phyloP scores from a whole-genome alignment of 2,888 invertebrate genomes.

The Branchipolynoe longqiensis region DNA sequence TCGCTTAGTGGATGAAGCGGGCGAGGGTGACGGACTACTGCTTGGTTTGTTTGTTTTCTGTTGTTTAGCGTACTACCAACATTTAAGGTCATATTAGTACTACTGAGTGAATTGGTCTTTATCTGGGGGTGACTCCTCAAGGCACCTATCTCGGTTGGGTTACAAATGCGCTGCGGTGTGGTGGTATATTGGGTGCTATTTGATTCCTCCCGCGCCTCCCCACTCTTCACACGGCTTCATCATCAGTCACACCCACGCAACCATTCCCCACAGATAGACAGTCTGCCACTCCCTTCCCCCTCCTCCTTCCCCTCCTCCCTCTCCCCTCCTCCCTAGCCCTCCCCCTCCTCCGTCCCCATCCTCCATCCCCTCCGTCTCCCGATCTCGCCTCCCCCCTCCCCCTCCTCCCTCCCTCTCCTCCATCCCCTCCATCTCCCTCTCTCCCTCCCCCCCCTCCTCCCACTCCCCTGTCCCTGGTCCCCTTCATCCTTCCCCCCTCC shows the following conservation, averaged over 20 bases:
- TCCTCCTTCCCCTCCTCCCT: neutral
- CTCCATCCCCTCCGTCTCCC: neutral
- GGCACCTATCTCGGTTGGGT: neutral
- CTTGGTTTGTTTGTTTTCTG: too few species aligned
- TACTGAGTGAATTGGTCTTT: too few species aligned
- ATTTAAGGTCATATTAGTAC: too few species aligned
- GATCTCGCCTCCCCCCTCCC: neutral
- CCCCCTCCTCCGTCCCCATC: neutral
- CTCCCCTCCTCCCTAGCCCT: neutral
- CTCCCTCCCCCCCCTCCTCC: neutral
- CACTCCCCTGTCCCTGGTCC: neutral
- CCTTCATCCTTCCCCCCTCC: neutral
- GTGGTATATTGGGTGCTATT: neutral
- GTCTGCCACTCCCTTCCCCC: constrained; percentile 4
- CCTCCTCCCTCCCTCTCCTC: neutral
- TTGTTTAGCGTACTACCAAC: too few species aligned
- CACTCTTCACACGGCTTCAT: too few species aligned
- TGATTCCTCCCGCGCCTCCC: too few species aligned
- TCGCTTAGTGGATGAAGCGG: too few species aligned
- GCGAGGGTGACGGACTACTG: too few species aligned
- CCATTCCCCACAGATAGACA: too few species aligned
- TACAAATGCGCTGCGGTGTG: neutral
- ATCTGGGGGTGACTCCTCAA: neutral
- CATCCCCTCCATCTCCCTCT: neutral
- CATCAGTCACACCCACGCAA: too few species aligned